Conservation (phyloP, 2,888 invertebrate species). For the Philopedon plagiatum region DNA sequence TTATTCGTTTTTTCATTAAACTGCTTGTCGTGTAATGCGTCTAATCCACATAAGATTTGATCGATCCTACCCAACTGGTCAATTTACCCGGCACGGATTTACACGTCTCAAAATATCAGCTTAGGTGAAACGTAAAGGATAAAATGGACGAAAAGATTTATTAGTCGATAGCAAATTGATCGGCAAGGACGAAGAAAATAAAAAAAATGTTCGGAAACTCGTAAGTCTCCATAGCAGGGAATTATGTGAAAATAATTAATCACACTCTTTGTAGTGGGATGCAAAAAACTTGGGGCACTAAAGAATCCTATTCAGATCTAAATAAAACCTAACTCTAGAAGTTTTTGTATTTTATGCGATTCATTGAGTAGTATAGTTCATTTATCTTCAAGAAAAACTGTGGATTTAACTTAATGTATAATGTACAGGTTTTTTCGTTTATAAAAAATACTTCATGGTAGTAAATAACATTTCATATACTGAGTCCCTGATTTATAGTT, state of each 20-base stretch:
- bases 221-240: slow-evolving; percentile 16
- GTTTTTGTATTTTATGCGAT: background rate
- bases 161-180: slow-evolving; percentile 27
- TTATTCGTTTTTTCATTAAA: slow-evolving; percentile 1
- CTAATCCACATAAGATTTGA: slow-evolving; percentile 13
- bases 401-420: too few relatives aligned
- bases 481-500: too few relatives aligned
- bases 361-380: too few relatives aligned
- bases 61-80: slow-evolving; percentile 11
- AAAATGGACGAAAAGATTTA: slow-evolving; percentile 23
- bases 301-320: background rate
- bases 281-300: background rate
- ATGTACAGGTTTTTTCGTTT: too few relatives aligned
- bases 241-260: slow-evolving; percentile 27
- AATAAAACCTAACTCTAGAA: background rate
- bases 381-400: too few relatives aligned
- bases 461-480: too few relatives aligned
- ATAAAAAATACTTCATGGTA: too few relatives aligned
- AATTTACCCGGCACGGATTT: slow-evolving; percentile 23
- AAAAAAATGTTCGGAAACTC: slow-evolving; percentile 15
- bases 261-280: slow-evolving; percentile 5
- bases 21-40: background rate
- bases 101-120: slow-evolving; percentile 30
- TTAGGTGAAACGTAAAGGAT: slow-evolving; percentile 18
- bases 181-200: slow-evolving; percentile 4